Evolutionary conservation across 2,888 invertebrate species (phyloP).

Genomic region (Nephrotoma appendiculata): DNA sequence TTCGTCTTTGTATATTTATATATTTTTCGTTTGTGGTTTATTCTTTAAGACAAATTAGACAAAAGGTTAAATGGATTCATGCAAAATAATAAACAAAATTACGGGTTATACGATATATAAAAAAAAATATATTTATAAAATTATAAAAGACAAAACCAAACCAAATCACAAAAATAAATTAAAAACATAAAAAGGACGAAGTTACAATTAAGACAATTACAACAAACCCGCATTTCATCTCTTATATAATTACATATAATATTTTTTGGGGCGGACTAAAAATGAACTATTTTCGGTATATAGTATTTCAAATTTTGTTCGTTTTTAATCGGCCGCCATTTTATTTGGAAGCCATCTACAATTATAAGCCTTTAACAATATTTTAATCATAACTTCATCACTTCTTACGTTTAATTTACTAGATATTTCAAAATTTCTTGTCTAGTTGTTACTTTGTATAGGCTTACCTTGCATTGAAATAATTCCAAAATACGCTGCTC

Average conservation of each 20-base stretch:
- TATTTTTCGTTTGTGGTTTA: not conserved
- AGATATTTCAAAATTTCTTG: not conserved
- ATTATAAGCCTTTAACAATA: not conserved
- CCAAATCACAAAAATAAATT: not conserved
- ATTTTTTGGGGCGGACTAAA: not conserved
- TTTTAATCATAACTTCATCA: not conserved
- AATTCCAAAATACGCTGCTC: slow-evolving; percentile 94
- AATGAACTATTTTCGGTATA: not conserved
- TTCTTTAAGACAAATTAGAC: not conserved
- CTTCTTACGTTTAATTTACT: not conserved
- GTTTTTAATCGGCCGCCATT: not conserved
- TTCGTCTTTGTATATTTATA: not conserved
- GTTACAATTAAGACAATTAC: not conserved
- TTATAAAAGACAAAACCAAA: not conserved
- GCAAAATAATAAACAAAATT: not conserved
- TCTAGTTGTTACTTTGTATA: not conserved
- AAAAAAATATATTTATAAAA: not conserved
- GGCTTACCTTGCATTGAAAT: slow-evolving; percentile 96
- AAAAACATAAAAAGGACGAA: not conserved
- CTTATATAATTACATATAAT: no score
- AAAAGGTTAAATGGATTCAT: not conserved
- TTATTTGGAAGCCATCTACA: not conserved
- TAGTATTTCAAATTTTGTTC: not conserved
- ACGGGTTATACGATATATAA: not conserved
- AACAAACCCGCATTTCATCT: not conserved